phyloP scores from a whole-genome alignment of 2,888 invertebrate genomes.

The Rotaria socialis region DNA sequence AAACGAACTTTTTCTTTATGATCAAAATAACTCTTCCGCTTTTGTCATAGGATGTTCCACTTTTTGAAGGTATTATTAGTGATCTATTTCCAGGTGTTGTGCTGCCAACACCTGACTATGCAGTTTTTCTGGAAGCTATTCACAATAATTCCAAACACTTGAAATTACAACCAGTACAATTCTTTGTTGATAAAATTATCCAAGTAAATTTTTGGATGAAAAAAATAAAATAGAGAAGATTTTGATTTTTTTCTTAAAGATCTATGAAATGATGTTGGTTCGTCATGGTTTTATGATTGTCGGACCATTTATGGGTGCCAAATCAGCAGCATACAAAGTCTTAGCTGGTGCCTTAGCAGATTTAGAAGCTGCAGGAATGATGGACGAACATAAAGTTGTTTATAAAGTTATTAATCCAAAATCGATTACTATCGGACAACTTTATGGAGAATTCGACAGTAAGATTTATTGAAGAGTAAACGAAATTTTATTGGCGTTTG shows the following conservation, averaged over 20 bases:
- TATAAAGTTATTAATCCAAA: constrained; percentile 59
- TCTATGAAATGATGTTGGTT: constrained; percentile 61
- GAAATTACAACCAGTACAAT: constrained; percentile 58
- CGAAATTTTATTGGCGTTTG: not conserved
- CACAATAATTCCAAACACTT: constrained; percentile 55
- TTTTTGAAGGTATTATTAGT: constrained; percentile 60
- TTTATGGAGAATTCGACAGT: constrained; percentile 60
- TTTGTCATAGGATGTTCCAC: constrained; percentile 57
- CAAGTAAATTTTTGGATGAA: constrained; percentile 62
- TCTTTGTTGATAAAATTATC: constrained; percentile 63
- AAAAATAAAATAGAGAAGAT: not conserved
- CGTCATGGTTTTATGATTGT: constrained; percentile 61
- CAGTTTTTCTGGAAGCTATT: constrained; percentile 57
- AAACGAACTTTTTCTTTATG: constrained; percentile 49
- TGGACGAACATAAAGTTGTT: constrained; percentile 56
- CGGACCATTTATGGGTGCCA: constrained; percentile 59
- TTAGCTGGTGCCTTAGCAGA: constrained; percentile 58
- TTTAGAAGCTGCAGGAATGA: constrained; percentile 53
- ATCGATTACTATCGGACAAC: constrained; percentile 60
- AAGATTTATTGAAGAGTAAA: not conserved
- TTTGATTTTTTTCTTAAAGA: constrained; percentile 49
- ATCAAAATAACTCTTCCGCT: not conserved
- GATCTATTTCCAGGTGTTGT: constrained; percentile 59
- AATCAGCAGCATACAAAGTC: constrained; percentile 59
- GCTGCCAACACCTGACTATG: constrained; percentile 57